phyloP scores from a whole-genome alignment of 1,140 invertebrate genomes.

The Leptestheria dahalacensis region DNA sequence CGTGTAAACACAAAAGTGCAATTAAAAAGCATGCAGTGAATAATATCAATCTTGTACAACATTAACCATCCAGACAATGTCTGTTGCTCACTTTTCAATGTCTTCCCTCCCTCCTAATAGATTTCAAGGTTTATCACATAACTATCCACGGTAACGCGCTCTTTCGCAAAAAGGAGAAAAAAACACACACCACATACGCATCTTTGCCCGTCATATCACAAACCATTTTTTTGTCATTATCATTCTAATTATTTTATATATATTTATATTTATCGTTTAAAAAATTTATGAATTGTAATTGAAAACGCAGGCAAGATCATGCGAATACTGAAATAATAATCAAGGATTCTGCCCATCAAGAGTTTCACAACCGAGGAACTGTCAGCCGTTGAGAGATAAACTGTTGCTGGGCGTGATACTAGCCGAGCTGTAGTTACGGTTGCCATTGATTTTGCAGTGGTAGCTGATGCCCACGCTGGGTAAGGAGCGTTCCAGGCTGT shows the following conservation, averaged over 20 bases:
- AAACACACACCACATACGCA: no score
- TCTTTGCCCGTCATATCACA: no score
- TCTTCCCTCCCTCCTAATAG: no score
- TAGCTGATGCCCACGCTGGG: constrained; percentile 5
- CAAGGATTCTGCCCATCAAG: no score
- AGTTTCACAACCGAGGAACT: neutral
- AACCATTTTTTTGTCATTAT: no score
- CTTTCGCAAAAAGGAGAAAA: neutral
- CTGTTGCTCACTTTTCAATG: neutral
- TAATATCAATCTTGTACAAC: neutral
- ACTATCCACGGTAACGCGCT: neutral
- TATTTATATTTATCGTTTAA: neutral
- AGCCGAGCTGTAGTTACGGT: constrained; percentile 4
- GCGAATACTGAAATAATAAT: no score
- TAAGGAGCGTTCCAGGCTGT: constrained; percentile 13
- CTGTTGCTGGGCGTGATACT: constrained; percentile 10
- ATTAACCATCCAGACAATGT: neutral
- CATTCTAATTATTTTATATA: no score
- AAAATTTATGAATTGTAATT: neutral
- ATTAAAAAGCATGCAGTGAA: no score
- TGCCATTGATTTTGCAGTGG: constrained; percentile 1
- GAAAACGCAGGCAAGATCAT: no score
- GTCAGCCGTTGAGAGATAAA: neutral
- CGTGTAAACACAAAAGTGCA: no score
- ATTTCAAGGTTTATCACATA: neutral